phyloP scores from a whole-genome alignment of 2,888 invertebrate genomes.

The Amphiduros pacificus region DNA sequence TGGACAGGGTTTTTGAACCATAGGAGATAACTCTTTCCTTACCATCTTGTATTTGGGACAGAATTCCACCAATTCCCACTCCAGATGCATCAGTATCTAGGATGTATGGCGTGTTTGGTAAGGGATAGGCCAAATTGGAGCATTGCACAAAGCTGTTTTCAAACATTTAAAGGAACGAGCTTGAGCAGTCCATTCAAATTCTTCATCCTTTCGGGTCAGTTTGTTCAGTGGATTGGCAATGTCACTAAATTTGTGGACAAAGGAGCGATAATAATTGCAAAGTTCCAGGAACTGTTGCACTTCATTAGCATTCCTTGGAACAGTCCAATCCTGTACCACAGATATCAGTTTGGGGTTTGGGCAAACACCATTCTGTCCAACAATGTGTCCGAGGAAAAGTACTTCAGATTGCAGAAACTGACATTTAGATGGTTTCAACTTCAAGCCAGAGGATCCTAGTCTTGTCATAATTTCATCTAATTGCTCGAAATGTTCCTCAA shows the following conservation, averaged over 20 bases:
- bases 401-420: constrained; percentile 15
- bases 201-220: neutral
- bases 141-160: neutral
- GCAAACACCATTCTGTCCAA: neutral
- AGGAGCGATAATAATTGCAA: constrained; percentile 10
- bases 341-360: constrained; percentile 9
- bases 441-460: too few relatives aligned
- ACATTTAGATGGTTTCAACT: constrained; percentile 35
- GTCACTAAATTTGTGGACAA: constrained; percentile 6
- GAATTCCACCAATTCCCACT: constrained; percentile 8
- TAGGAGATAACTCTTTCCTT: constrained; percentile 14
- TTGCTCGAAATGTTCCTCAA: constrained; percentile 19
- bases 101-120: neutral
- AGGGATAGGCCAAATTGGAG: constrained; percentile 21
- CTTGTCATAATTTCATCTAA: too few relatives aligned
- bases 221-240: neutral
- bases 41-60: constrained; percentile 14
- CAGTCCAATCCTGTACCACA: constrained; percentile 3
- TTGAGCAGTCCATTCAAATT: constrained; percentile 16
- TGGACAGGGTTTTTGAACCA: constrained; percentile 1
- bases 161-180: constrained; percentile 1
- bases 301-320: neutral
- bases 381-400: constrained; percentile 18
- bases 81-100: constrained; percentile 15
- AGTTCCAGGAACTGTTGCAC: constrained; percentile 12